A percentile compares a stretch with the other conserved stretches of the same genome.
phyloP scores from a whole-genome alignment of 1,140 invertebrate species.

The Drosophila kikkawai region DNA sequence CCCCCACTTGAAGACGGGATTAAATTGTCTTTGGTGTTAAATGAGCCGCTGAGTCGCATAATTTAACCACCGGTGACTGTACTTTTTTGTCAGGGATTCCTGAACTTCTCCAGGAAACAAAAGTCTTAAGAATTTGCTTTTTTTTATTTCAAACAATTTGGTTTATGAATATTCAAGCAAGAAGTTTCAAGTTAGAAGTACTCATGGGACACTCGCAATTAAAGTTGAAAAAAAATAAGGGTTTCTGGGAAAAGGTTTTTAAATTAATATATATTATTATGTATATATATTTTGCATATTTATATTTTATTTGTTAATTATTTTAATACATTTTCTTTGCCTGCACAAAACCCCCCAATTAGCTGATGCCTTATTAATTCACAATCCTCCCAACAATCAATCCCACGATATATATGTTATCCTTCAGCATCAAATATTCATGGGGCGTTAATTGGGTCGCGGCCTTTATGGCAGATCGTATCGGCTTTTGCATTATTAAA shows the following conservation, averaged over 20 bases:
- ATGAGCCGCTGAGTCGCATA: slow-evolving; percentile 68
- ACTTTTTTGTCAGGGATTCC: slow-evolving; percentile 7
- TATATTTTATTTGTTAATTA: too few relatives aligned
- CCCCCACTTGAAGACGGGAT: neutral
- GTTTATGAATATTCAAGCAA: neutral
- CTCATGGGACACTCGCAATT: neutral
- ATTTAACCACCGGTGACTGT: slow-evolving; percentile 50
- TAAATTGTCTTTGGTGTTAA: slow-evolving; percentile 50
- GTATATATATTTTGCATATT: too few relatives aligned
- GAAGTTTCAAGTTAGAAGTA: neutral
- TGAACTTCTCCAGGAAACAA: neutral
- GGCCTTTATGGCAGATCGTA: slow-evolving; percentile 1
- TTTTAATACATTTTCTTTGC: neutral
- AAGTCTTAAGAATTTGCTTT: slow-evolving; percentile 2
- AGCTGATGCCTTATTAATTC: slow-evolving; percentile 33
- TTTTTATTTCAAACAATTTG: slow-evolving; percentile 10
- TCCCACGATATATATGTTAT: slow-evolving; percentile 11
- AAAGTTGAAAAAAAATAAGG: neutral
- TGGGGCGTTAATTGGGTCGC: slow-evolving; percentile 38
- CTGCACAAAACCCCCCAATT: neutral
- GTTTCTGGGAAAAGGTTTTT: neutral
- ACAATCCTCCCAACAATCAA: slow-evolving; percentile 4
- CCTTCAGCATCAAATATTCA: slow-evolving; percentile 29
- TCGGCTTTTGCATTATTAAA: slow-evolving; percentile 56
- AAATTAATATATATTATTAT: too few relatives aligned